Conservation (phyloP, 2,113 vertebrate genomes). For the Ursus arctos region DNA sequence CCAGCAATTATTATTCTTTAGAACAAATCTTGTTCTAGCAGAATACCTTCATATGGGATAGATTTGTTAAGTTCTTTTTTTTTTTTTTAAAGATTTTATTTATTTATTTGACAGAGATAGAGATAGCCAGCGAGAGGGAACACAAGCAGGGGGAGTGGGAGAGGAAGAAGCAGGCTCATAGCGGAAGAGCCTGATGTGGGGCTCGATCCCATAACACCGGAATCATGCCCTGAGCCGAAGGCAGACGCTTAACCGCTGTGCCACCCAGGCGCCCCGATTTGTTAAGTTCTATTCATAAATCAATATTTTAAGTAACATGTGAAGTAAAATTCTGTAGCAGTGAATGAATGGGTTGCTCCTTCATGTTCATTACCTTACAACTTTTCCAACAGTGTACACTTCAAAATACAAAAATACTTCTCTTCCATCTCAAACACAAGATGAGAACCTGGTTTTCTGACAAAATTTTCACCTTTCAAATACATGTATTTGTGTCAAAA, state of each 20-base stretch:
- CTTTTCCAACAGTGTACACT: background rate
- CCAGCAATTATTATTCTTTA: background rate
- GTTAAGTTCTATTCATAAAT: background rate
- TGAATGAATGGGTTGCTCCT: background rate
- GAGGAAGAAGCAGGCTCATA: too few relatives aligned
- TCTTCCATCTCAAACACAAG: background rate
- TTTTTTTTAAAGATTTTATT: too few relatives aligned
- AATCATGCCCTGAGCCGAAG: too few relatives aligned
- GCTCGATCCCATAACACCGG: too few relatives aligned
- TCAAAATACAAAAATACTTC: conserved; percentile 28
- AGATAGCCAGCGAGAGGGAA: too few relatives aligned
- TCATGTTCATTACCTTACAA: background rate
- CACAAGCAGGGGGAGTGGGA: too few relatives aligned
- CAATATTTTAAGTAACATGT: background rate
- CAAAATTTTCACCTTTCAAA: background rate
- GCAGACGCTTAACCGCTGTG: too few relatives aligned
- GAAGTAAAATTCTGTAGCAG: background rate
- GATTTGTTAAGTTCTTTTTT: background rate
- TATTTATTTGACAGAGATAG: too few relatives aligned
- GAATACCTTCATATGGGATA: conserved; percentile 5
- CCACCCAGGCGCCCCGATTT: background rate
- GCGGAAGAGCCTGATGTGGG: too few relatives aligned
- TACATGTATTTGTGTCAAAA: background rate
- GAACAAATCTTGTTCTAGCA: background rate
- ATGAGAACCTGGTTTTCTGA: conserved; percentile 13